Evolutionary conservation across 2,113 vertebrate genomes (phyloP), one percentile per base, ranked within the genome.

Genomic region (Corythoichthys haematopterus): DNA sequence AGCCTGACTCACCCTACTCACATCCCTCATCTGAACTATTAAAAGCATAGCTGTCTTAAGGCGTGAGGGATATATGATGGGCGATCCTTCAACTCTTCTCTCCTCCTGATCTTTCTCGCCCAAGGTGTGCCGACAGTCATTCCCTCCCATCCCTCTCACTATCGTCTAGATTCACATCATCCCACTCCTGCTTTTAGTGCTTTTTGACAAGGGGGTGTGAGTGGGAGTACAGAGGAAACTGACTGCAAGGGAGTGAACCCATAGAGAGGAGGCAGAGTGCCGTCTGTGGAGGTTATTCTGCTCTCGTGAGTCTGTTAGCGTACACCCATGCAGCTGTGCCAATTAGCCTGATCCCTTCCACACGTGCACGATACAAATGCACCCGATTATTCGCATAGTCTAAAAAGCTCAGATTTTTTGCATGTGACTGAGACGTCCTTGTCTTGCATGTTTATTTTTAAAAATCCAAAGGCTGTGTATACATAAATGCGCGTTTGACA

Each of bases 241-340:
- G 75, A 56, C 64, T 76, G 55, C 57, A 64, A 80, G 74, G 77
- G 80, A 82, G 82, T 77, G 37, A 73, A 77, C 57, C 71, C 50
- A 48, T 11, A 65, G 35, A 16, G 62, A 57, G 16, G 68, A 56
- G 74, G 64, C 71, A 51, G 65, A 57, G 46, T 3, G 53, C 57
- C 66, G 74, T 77, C 69, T 15, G 70, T 61, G 70, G 81, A 84
- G 84, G 82, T 88, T 87, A 85, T 88, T 87, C 82, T 88, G 83
- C 84, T 87, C 85, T 88, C 79, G 47, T 87, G 81, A 78, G 79
- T 83, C 84, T 77, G 82, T 84, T 83, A 79, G 86, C 43, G 48
- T 70, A 82, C 79, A 85, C 81, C 80, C 77, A 81, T 86, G 80
- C 84, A 88, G 86, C 88, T 85, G 83, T 33, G 53, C 83, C 83